A percentile compares a stretch with the other conserved stretches of the same genome.
These are phyloP conservation scores for Macaria liturata DNA, from an alignment of 2,888 invertebrate species.

Conservation along the genomic window DNA sequence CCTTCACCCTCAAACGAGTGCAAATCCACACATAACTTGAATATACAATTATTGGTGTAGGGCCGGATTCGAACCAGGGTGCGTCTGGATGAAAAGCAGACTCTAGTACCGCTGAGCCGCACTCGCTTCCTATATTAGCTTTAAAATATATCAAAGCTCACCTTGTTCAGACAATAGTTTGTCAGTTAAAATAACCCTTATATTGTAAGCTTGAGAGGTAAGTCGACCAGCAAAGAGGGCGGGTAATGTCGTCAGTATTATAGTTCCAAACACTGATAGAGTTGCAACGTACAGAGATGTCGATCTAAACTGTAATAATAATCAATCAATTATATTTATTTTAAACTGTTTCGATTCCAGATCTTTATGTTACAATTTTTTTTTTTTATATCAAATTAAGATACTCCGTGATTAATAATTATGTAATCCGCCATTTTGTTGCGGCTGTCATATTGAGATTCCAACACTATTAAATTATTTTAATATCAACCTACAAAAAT, in stretches of 20 bases:
- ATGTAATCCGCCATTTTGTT: neutral
- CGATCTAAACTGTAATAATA: neutral
- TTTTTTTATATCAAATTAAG: neutral
- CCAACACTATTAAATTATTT: no score
- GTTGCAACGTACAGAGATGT: neutral
- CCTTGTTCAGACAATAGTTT: neutral
- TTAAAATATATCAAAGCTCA: neutral
- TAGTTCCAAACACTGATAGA: neutral
- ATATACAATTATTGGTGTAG: no score
- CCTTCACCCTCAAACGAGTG: no score
- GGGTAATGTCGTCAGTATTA: neutral
- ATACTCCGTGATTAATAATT: neutral
- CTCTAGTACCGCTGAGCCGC: no score
- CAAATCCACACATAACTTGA: no score
- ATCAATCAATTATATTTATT: neutral
- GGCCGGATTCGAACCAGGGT: no score
- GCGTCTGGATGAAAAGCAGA: no score
- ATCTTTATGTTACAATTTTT: neutral
- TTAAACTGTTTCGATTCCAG: neutral
- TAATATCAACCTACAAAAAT: no score
- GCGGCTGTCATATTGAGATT: no score
- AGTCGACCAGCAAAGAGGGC: neutral
- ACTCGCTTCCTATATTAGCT: no score
- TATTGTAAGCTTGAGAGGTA: neutral
- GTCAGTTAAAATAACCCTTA: neutral